Evolutionary conservation across 92 coral and sea anemone species (phyloP).

Genomic region (Epizoanthus fatuus): DNA sequence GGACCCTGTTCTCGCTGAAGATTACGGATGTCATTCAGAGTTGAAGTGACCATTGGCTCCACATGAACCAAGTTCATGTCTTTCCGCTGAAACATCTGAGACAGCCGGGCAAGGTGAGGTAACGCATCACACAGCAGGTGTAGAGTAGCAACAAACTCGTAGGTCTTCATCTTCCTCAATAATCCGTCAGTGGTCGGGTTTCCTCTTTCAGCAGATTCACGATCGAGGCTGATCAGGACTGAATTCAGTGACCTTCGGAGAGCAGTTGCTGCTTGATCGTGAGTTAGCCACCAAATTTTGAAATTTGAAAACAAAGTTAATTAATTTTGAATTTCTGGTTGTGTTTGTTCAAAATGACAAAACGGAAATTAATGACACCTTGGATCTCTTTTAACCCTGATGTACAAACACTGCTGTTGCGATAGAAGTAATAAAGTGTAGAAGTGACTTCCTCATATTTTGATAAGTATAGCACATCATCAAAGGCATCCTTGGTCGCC

Average conservation of each 20-base stretch:
- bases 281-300: constrained; percentile 42
- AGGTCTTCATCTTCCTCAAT: constrained; percentile 23
- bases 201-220: not conserved
- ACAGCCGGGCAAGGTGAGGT: not conserved
- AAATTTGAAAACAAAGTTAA: not conserved
- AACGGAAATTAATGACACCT: no score
- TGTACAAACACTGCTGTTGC: no score
- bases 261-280: constrained; percentile 44
- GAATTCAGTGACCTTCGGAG: constrained; percentile 35
- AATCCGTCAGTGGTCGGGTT: constrained; percentile 3
- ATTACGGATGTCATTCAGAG: not conserved
- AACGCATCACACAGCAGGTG: no score
- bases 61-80: not conserved
- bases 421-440: no score
- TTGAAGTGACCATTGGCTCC: constrained; percentile 16
- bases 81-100: not conserved
- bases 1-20: not conserved
- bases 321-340: constrained; percentile 22
- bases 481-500: no score
- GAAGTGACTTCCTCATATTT: no score
- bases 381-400: no score
- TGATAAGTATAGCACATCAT: no score
- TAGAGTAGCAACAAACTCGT: no score
- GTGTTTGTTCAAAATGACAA: no score
- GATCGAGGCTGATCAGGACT: constrained; percentile 43